Evolutionary conservation across 2,888 invertebrate species (phyloP).

Genomic region (Cephus rjabovi): DNA sequence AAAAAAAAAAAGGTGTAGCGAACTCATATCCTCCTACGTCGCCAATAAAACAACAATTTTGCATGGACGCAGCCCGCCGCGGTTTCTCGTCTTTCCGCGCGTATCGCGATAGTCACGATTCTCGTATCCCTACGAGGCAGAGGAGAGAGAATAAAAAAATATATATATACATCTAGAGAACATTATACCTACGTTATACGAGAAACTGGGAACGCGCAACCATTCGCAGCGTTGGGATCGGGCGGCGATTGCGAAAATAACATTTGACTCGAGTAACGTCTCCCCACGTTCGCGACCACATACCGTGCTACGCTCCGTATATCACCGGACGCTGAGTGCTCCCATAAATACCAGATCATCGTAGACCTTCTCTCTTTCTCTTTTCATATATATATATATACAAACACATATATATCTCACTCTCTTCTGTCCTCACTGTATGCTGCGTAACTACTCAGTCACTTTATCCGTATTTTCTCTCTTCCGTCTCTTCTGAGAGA

Average conservation of each 20-base stretch:
- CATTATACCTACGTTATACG: constrained; percentile 5
- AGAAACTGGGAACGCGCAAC: constrained; percentile 6
- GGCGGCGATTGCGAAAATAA: constrained; percentile 22
- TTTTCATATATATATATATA: not conserved
- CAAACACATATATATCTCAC: not conserved
- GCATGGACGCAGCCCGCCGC: not conserved
- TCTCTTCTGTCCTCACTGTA: not conserved
- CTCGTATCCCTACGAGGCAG: constrained; percentile 7
- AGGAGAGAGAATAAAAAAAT: constrained; percentile 1
- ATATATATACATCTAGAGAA: not conserved
- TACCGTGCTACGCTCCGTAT: constrained; percentile 39
- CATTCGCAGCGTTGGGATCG: constrained; percentile 17
- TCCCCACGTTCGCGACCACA: constrained; percentile 30
- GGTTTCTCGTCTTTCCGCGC: not conserved
- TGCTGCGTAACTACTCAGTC: constrained; percentile 8
- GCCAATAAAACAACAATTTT: not conserved
- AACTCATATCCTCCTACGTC: not conserved
- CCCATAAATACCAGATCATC: constrained; percentile 54
- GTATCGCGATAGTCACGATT: constrained; percentile 13
- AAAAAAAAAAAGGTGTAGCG: not conserved
- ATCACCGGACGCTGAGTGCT: constrained; percentile 51
- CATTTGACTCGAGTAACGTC: constrained; percentile 24
- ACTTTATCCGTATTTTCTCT: constrained; percentile 24
- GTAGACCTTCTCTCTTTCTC: constrained; percentile 30
- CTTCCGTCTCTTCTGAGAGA: constrained; percentile 20